Evolutionary conservation across 2,888 invertebrate genomes (phyloP).

Genomic region (Athalia circularis): DNA sequence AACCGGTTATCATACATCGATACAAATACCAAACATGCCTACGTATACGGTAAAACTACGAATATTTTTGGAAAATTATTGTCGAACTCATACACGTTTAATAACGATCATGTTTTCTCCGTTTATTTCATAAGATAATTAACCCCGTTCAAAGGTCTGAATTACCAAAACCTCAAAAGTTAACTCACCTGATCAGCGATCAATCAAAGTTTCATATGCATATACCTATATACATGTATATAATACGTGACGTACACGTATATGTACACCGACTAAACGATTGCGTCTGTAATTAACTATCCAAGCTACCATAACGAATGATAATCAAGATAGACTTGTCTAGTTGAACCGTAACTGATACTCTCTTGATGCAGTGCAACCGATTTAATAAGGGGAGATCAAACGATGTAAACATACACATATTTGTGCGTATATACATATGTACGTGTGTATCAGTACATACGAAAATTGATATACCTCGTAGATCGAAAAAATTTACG

Average conservation of each 20-base stretch:
- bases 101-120: not conserved
- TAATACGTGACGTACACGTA: not conserved
- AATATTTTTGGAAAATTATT: conserved; percentile 39
- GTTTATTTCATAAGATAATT: conserved; percentile 25
- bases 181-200: no score
- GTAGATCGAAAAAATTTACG: not conserved
- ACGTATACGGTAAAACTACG: not conserved
- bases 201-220: no score
- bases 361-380: not conserved
- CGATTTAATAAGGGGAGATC: conserved; percentile 23
- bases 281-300: conserved; percentile 36
- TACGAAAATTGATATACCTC: not conserved
- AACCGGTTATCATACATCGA: not conserved
- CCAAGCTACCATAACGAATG: conserved; percentile 24
- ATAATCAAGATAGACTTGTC: conserved; percentile 41
- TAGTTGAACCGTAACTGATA: conserved; percentile 15
- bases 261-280: conserved; percentile 14
- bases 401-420: conserved; percentile 5
- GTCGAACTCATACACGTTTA: not conserved
- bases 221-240: not conserved
- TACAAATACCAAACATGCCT: no score
- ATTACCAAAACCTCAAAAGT: not conserved
- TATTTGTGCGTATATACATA: conserved; percentile 13
- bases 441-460: not conserved
- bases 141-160: conserved; percentile 9